phyloP scores from a whole-genome alignment of 2,113 vertebrate genomes.

The Ivindomyrus marchei region DNA sequence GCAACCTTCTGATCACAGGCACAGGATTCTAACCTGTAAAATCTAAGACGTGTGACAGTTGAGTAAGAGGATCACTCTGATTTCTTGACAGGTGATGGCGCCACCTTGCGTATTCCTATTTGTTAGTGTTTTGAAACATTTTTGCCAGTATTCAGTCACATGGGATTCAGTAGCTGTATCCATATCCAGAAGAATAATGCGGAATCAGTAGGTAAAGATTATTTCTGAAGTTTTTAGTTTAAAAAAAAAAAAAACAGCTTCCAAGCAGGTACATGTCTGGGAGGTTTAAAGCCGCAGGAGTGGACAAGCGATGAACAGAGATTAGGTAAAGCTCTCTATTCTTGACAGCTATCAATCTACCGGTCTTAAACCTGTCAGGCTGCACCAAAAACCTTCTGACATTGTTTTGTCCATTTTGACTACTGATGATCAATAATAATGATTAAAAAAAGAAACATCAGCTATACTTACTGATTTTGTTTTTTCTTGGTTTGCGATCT shows the following conservation, averaged over 20 bases:
- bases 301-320: background rate
- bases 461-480: background rate
- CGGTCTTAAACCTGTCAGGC: background rate
- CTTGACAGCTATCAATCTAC: background rate
- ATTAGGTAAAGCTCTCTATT: background rate
- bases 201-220: background rate
- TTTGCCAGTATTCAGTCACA: background rate
- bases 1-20: background rate
- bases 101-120: background rate
- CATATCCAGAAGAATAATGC: background rate
- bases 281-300: background rate
- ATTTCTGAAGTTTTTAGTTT: background rate
- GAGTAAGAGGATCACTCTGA: background rate
- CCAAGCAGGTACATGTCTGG: background rate
- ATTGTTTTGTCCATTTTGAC: background rate
- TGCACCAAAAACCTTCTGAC: background rate
- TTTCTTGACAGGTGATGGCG: background rate
- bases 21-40: background rate
- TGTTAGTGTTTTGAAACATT: background rate
- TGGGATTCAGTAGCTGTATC: background rate
- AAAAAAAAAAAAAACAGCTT: background rate
- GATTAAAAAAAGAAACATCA: background rate
- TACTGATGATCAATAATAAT: background rate
- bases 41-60: background rate
- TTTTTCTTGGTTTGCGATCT: background rate